A percentile compares a stretch with the other conserved stretches of the same genome.
These are phyloP conservation scores for Labrus mixtus DNA, from an alignment of 2,113 vertebrate species.

Conservation along the genomic window DNA sequence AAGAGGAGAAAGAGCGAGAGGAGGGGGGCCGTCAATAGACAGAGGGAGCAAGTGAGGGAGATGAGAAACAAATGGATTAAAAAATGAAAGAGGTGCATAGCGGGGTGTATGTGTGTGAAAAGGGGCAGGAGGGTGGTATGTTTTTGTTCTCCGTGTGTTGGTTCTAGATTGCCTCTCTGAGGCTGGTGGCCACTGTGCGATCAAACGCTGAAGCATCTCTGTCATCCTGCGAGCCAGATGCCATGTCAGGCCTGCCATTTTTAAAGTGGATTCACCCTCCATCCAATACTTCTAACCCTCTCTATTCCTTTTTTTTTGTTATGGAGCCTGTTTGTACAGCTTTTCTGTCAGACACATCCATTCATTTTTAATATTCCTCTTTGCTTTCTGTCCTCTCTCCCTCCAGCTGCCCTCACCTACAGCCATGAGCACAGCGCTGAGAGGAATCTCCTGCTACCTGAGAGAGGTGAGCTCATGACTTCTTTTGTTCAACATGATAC, in stretches of 20 bases:
- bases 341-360: conserved; percentile 9
- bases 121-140: conserved; percentile 11
- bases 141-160: conserved; percentile 62
- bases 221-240: conserved; percentile 43
- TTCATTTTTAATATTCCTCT: conserved; percentile 6
- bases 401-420: conserved; percentile 89
- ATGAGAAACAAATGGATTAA: conserved; percentile 76
- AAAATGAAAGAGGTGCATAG: conserved; percentile 60
- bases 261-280: conserved; percentile 52
- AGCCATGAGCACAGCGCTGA: conserved; percentile 88
- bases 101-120: conserved; percentile 18
- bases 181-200: conserved; percentile 51
- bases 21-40: conserved; percentile 18
- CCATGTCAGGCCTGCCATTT: conserved; percentile 50
- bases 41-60: conserved; percentile 35
- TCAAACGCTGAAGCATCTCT: conserved; percentile 56
- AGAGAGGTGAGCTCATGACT: conserved; percentile 85
- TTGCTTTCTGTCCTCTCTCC: conserved; percentile 7
- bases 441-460: conserved; percentile 93
- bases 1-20: conserved; percentile 19
- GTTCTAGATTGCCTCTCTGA: conserved; percentile 59
- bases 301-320: neutral
- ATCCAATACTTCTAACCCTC: neutral
- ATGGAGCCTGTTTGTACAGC: neutral
- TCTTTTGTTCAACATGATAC: neutral